Base-by-base conservation (phyloP, 1,140 invertebrate genomes). In the Cardiocondyla obscurior region DNA sequence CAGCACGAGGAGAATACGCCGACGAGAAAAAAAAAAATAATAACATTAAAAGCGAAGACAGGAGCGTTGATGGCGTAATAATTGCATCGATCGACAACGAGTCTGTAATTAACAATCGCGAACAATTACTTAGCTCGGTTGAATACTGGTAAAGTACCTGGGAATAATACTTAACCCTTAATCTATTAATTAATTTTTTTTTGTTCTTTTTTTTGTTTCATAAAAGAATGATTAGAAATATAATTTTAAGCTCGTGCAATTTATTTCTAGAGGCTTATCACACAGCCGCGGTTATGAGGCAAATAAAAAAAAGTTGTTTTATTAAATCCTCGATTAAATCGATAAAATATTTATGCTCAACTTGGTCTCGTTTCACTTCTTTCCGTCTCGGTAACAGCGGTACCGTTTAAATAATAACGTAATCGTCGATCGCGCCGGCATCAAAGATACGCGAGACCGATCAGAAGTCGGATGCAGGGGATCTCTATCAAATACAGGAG, bases 301-400 rank as follows among this genome's bases (percentile, higher is more conserved):
- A n/a, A n/a, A n/a, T n/a, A n/a, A n/a, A n/a, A n/a, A n/a, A n/a
- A n/a, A n/a, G n/a, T n/a, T n/a, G n/a, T n/a, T n/a, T n/a, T n/a
- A n/a, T n/a, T n/a, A n/a, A n/a, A n/a, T n/a, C n/a, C n/a, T n/a
- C n/a, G n/a, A 62, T 0, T 12, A 19, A 2, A 58, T 14, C 12
- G 4, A 62, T 46, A 25, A 62, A 76, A 28, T 3, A 51, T 62
- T 8, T 30, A 22, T 16, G 30, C 12, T 55, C 67, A 81, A 81
- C 51, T 79, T 33, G 62, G 44, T 79, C 46, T 33, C 62, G n/a
- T n/a, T n/a, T 82, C 44, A 62, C 57, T 57, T 82, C 72, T 62
- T 83, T 77, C 65, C 58, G 49, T n/a, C 81, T 83, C 44, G 36
- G 81, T 83, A 83, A 84, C 64, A 84, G n/a, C n/a, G n/a, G 76